A percentile compares a stretch with the other conserved stretches of the same genome.
Conservation (phyloP, 2,113 vertebrate species). For the Syngnathus typhle region DNA sequence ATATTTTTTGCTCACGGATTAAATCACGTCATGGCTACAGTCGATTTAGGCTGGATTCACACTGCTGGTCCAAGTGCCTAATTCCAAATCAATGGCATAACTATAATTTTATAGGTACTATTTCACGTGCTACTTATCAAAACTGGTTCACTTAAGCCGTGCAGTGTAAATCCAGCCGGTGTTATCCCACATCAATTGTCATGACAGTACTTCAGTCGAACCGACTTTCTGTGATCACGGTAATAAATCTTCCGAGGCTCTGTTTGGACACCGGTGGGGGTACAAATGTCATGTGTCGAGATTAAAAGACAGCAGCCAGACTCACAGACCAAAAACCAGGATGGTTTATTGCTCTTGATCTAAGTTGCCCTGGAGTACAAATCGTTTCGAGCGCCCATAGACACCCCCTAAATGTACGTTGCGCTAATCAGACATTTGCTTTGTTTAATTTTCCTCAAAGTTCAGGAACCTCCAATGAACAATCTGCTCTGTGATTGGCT, state of each 20-base stretch:
- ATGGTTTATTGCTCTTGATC: not conserved
- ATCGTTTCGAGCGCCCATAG: not conserved
- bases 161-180: too few species aligned
- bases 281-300: not conserved
- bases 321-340: not conserved
- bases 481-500: not conserved
- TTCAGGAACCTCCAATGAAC: not conserved
- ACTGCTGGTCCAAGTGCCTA: not conserved
- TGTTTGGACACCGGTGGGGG: not conserved
- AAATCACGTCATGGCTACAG: not conserved
- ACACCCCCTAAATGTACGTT: not conserved
- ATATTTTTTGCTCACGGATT: not conserved
- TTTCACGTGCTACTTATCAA: too few species aligned
- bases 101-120: too few species aligned
- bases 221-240: not conserved
- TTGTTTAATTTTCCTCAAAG: not conserved
- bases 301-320: constrained; percentile 1
- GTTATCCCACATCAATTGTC: not conserved
- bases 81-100: not conserved
- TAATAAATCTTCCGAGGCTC: not conserved
- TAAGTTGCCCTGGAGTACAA: not conserved
- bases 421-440: not conserved
- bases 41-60: not conserved
- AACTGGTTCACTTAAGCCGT: not conserved
- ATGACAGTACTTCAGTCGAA: not conserved